phyloP scores from a whole-genome alignment of 2,797 vertebrate species.

The Spea hammondii region DNA sequence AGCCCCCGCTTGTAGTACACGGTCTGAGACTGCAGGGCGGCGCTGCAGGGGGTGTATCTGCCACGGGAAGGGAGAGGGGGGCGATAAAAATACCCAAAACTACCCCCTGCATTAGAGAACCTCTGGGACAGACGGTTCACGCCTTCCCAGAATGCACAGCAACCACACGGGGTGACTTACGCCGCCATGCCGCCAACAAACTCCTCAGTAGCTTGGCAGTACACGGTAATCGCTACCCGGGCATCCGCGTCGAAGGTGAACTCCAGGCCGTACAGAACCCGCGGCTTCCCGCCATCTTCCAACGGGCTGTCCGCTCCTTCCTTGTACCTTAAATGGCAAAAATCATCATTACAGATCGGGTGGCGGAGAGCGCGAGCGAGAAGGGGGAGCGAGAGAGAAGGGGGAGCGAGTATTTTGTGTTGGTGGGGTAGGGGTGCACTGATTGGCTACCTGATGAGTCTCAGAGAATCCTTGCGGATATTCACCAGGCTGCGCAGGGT shows the following conservation, averaged over 20 bases:
- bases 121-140: no score
- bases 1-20: conserved; percentile 95
- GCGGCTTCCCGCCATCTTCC: conserved; percentile 84
- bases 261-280: conserved; percentile 90
- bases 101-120: no score
- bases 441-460: conserved; percentile 82
- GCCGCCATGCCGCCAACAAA: conserved; percentile 90
- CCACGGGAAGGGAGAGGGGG: conserved; percentile 54
- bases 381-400: neutral
- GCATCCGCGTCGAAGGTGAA: conserved; percentile 97
- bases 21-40: conserved; percentile 85
- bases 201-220: conserved; percentile 94
- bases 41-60: conserved; percentile 90
- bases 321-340: conserved; percentile 78
- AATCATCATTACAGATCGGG: neutral
- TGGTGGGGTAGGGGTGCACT: no score
- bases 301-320: conserved; percentile 85
- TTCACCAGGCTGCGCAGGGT: conserved; percentile 94
- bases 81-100: neutral
- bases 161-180: conserved; percentile 71
- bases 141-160: neutral
- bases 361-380: neutral
- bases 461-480: conserved; percentile 94
- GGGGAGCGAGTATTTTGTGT: neutral
- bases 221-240: conserved; percentile 93